Evolutionary conservation across 2,888 invertebrate species (phyloP), one percentile per base, ranked within the genome.

Genomic region (Itoplectis maculator): DNA sequence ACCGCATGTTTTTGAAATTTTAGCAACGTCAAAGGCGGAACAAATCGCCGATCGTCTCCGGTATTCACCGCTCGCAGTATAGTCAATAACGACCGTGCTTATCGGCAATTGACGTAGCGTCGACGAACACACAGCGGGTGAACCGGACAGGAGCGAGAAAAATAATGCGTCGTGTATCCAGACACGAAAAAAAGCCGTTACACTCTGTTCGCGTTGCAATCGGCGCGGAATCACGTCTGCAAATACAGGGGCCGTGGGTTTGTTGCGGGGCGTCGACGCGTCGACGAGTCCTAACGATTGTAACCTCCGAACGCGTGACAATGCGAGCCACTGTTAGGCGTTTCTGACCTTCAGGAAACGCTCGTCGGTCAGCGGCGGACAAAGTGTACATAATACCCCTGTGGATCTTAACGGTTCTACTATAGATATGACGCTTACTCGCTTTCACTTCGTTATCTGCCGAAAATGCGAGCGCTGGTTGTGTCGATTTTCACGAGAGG

Each of bases 381-480:
- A 23, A 40, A 37, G 61, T n/a, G n/a, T n/a, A n/a, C 29, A 29
- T 13, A 63, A 63, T 35, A 61, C 15, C 2, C 23, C 8, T 0
- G n/a, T 15, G n/a, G n/a, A n/a, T 61, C 15, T 18, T 8, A 40
- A 37, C 15, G 37, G 61, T 61, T n/a, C 3, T 15, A 7, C 29
- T 8, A 13, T 29, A 66, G 66, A 66, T 66, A 66, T 35, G 29
- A 29, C 29, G 42, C n/a, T n/a, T 29, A 29, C n/a, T 29, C 9
- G 49, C 66, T 29, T 5, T 29, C 23, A 29, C 49, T 49, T 66
- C 66, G 47, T 66, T 66, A 66, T 66, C 66, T 49, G 47, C 5
- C 49, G 18, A 66, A n/a, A n/a, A n/a, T n/a, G 47, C 13, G 29
- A 5, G 29, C 23, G 40, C 40, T 0, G 18, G 40, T 49, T 35